Evolutionary conservation across 2,113 vertebrate species (phyloP), one percentile per base, ranked within the genome.

Genomic region (Cepphus grylle): DNA sequence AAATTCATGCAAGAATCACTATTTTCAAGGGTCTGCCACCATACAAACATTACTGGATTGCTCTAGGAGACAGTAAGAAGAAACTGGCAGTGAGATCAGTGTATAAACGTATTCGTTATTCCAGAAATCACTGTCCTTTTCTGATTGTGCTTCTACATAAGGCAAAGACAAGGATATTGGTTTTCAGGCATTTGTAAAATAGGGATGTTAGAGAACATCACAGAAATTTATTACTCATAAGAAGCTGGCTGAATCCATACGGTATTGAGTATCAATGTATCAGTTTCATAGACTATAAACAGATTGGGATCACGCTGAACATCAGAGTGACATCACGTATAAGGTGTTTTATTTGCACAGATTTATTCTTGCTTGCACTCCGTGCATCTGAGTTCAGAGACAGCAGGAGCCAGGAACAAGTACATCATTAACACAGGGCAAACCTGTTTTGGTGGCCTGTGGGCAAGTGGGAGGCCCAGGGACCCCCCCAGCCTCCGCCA

Each of bases 271-370:
- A 96, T 30, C 88, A 81, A 62, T 86, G 11, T 7, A 91, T 89
- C 88, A 78, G 21, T 86, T 97, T 81, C 80, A 92, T 13, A 77
- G 88, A 69, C 69, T 90, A 88, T 50, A 88, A 88, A 90, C 49
- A 70, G 88, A 83, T 27, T 23, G 45, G 69, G 63, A 88, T 74
- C 45, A 38, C 0, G 4, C 38, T 22, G n/a, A 73, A 73, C 38
- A 83, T 81, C 32, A 62, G 8, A 78, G 59, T 49, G 53, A 86
- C 72, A 59, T 5, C 22, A 2, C 7, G 25, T 29, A 45, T 42
- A 25, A 81, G 43, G 29, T 9, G 3, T 3, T 74, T 23, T 56
- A 74, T 34, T 27, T 10, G 6, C 81, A 74, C 20, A 67, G 26
- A 84, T 87, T 81, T 78, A 67, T 81, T 71, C 42, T 32, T 55